These are phyloP conservation scores for Pterocles orientalis DNA, from an alignment of 2,113 vertebrate genomes.

Conservation along the genomic window DNA sequence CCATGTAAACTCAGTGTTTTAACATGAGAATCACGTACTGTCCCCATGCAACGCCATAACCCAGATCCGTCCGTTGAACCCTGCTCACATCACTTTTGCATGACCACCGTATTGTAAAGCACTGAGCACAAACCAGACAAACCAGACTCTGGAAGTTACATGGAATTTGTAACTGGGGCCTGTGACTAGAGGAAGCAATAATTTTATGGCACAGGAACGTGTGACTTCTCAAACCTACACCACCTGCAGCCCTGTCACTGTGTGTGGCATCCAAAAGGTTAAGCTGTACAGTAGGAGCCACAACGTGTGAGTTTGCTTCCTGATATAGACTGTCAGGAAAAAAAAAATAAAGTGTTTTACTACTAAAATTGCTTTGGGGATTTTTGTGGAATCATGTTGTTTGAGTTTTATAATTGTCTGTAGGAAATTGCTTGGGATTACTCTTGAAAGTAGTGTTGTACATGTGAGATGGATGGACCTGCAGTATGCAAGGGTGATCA, in stretches of 20 bases:
- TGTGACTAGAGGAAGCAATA: background rate
- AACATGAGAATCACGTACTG: background rate
- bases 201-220: background rate
- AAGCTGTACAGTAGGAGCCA: background rate
- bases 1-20: background rate
- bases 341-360: background rate
- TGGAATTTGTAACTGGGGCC: background rate
- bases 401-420: background rate
- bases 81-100: background rate
- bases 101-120: background rate
- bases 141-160: background rate
- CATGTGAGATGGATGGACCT: background rate
- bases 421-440: conserved; percentile 41
- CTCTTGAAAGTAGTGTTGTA: background rate
- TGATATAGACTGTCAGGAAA: background rate
- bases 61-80: background rate
- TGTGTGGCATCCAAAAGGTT: background rate
- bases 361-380: background rate
- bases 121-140: background rate
- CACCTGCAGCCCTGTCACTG: background rate
- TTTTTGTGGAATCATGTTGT: conserved; percentile 34
- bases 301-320: background rate
- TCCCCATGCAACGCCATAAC: background rate
- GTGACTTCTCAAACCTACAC: background rate
- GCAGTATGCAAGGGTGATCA: background rate